Percentiles rank a stretch among this genome's conserved stretches.
These are phyloP conservation scores for Drosophila prostipennis DNA, from an alignment of 2,888 invertebrate genomes.

Conservation along the genomic window DNA sequence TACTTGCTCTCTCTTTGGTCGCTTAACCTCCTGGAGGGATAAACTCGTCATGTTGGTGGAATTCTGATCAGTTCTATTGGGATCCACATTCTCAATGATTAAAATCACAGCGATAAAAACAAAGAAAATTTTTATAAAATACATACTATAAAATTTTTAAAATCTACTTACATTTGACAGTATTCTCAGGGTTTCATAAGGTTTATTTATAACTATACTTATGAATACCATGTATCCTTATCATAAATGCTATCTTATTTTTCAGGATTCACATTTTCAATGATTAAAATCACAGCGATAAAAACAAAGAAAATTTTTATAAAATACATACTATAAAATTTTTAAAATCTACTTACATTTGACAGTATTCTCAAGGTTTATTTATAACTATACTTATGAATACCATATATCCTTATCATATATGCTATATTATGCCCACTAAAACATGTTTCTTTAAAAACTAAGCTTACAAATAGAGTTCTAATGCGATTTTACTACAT, in stretches of 20 bases:
- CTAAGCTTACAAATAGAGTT: background rate
- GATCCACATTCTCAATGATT: background rate
- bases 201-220: no score
- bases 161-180: background rate
- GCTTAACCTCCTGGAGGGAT: background rate
- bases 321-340: background rate
- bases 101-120: background rate
- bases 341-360: background rate
- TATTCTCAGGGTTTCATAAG: no score
- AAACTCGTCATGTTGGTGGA: background rate
- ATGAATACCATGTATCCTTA: no score
- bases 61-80: background rate
- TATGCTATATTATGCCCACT: no score
- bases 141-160: background rate
- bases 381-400: no score
- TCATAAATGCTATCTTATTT: no score
- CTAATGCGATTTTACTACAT: background rate
- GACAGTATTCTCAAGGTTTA: background rate
- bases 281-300: background rate
- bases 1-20: background rate
- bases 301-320: background rate
- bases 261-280: background rate
- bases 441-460: background rate
- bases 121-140: background rate
- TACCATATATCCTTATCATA: no score